Evolutionary conservation across 2,797 vertebrate genomes (phyloP), one percentile per base, ranked within the genome.

Genomic region (Phoeniculus purpureus): DNA sequence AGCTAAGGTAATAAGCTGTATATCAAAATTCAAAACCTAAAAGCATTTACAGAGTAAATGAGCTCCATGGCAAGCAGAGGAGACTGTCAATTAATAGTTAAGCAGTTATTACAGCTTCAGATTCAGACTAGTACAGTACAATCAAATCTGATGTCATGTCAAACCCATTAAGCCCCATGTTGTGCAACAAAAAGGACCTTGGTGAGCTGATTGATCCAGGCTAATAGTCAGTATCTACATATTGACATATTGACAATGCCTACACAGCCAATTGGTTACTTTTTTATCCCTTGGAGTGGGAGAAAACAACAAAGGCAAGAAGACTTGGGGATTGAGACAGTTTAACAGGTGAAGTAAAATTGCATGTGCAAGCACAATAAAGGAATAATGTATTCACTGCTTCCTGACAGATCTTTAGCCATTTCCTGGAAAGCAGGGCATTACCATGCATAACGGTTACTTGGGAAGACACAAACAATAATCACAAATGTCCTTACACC

Each of bases 91-190:
- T 45, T 86, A 78, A 75, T 6, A 29, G 6, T 15, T 74, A 81
- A 61, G 37, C 22, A 78, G 40, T 52, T 84, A 10, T 52, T 67
- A 86, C 3, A 72, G 23, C 23, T 84, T n/a, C 64, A 87, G 72
- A 89, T 61, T 45, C 67, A 81, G 66, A 43, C 29, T n/a, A 65
- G 48, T 47, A 50, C 26, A 34, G 18, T 34, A 47, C 51, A 64
- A 29, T 61, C 23, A 81, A 68, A 77, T 27, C n/a, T 78, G 40
- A 59, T 19, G 2, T 74, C 81, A 84, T 56, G 40, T 67, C 3
- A 1, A 54, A 64, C 5, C 9, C 27, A 26, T 78, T 67, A 78
- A 74, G 10, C 12, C 10, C 23, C 0, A 7, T 31, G 0, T 19
- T 16, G 7, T 31, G n/a, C 27, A 81, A 66, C 18, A 92, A 65